Evolutionary conservation across 23 tunicate species (phyloP), one percentile per base, ranked within the genome.

Genomic region (Halocynthia roretzi): DNA sequence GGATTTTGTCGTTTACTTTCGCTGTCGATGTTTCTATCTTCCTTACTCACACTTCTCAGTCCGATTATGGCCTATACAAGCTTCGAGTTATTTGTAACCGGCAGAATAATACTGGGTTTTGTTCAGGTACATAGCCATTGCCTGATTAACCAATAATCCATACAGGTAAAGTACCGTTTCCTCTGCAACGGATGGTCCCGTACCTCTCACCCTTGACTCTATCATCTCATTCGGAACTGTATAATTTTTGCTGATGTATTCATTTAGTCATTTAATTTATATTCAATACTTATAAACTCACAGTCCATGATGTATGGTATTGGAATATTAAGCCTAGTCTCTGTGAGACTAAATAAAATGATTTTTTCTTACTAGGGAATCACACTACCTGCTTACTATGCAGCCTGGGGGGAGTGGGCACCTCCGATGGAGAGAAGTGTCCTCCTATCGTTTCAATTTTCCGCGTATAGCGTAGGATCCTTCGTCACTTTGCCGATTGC

Each of bases 341-440:
- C n/a, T n/a, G n/a, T n/a, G n/a, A n/a, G n/a, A n/a, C n/a, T n/a
- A n/a, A n/a, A n/a, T n/a, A n/a, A n/a, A 31, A 31, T 31, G 4
- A 31, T 31, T 0, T 31, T 31, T 31, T 31, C 44, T 4, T 31
- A 4, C 4, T 76, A 83, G 87, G 94, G 94, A 8, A 87, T 87
- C n/a, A 55, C 80, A 5, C 82, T 87, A 55, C 94, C 94, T 18
- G 68, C 85, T 2, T 78, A 83, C 70, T 83, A 87, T 8, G 84
- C 89, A 52, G 94, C 94, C 12, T 87, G 94, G 94, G 84, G 76
- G 15, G 6, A 51, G 8, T 87, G 94, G 94, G 87, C 94, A 17
- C 94, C 94, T 9, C 94, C 94, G 18, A 48, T 83, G 21, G 94
- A 87, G 53, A 77, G 94, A 83, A 87, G 94, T 52, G 19, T 74